Evolutionary conservation across 2,797 vertebrate species (phyloP).

Genomic region (Bradypodion ventrale): DNA sequence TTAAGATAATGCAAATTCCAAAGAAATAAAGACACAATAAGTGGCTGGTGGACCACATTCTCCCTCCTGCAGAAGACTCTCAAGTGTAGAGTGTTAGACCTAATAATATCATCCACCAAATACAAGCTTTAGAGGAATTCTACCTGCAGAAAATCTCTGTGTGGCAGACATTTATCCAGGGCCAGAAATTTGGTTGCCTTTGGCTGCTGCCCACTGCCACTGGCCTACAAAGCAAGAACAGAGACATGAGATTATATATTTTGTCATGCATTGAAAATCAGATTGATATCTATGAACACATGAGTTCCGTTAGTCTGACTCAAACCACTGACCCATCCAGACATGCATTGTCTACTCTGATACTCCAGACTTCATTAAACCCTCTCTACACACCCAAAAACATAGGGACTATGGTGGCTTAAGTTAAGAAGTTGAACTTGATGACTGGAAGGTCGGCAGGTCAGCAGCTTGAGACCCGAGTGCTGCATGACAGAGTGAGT

Average conservation of each 20-base stretch:
- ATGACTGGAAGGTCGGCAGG: too few relatives aligned
- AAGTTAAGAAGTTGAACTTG: too few relatives aligned
- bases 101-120: not conserved
- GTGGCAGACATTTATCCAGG: slow-evolving; percentile 95
- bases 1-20: not conserved
- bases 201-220: slow-evolving; percentile 74
- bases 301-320: not conserved
- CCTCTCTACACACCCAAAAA: too few relatives aligned
- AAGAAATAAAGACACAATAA: not conserved
- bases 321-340: too few relatives aligned
- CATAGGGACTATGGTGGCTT: too few relatives aligned
- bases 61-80: not conserved
- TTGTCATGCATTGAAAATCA: not conserved
- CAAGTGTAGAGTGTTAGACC: not conserved
- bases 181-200: slow-evolving; percentile 95
- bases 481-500: too few relatives aligned
- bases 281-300: not conserved
- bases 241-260: not conserved
- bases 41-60: not conserved
- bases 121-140: slow-evolving; percentile 13
- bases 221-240: slow-evolving; percentile 65
- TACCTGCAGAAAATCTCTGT: slow-evolving; percentile 96
- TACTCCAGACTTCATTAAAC: not conserved
- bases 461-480: too few relatives aligned
- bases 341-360: not conserved